Base-by-base conservation (phyloP, 2,888 invertebrate species). In the Epistrophella euchroma region DNA sequence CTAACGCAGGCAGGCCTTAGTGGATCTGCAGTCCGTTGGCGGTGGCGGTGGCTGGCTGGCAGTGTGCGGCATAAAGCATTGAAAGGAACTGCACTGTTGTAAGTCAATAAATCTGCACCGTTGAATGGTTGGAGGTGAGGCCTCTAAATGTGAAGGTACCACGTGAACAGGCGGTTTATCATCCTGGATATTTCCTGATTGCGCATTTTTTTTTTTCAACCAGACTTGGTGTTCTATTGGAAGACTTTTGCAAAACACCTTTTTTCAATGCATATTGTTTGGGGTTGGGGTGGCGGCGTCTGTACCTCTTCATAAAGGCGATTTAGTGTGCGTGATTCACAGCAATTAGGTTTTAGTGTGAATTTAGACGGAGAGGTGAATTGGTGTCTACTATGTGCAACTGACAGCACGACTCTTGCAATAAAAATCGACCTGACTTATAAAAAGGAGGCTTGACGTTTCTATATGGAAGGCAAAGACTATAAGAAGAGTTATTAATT, bases 131-230 rank as follows among this genome's bases (percentile, higher is more conserved):
- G 62, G 71, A 32, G 70, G 64, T 56, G 50, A 72, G n/a, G 50
- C 56, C 22, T 40, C 74, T 47, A 40, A 71, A 84, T 79, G 60
- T 73, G 82, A 78, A 74, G 58, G 64, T 70, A 82, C 86, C 87
- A 87, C 83, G 83, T 87, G 83, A 87, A 87, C 71, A 87, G 87
- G 87, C 83, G 78, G 87, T 87, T 87, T 87, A 87, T 87, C 87
- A 87, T 87, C 75, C 71, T 86, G 81, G 82, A 86, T 86, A 81
- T 82, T 86, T 86, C 86, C 86, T 86, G 86, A 81, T 78, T 86
- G 82, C 68, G 82, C 74, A 70, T 66, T 73, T 86, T 77, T 75
- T 85, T 81, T 64, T 77, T 52, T 74, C 58, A 52, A n/a, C 6
- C 6, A 22, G n/a, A 66, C 45, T 22, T 50, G 56, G 56, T 40